Base-by-base conservation (phyloP, 2,888 invertebrate species). In the Oscheius sp. region DNA sequence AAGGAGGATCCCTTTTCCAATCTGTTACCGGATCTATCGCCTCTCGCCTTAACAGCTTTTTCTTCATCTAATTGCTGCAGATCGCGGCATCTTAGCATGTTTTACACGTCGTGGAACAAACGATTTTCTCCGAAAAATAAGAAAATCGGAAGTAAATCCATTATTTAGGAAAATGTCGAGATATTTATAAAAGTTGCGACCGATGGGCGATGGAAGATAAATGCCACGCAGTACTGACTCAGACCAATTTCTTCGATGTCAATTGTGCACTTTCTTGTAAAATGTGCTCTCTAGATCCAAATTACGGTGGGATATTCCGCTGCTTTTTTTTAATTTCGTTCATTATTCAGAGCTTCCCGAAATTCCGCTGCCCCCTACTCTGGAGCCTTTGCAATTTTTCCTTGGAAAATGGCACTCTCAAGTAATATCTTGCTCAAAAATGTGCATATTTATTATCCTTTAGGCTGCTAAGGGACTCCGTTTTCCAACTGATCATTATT, bases 321-420 rank as follows among this genome's bases (percentile, higher is more conserved):
- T 49, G 13, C 16, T 55, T 76, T 74, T 61, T 59, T 73, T 64
- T 25, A 6, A 1, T 29, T 74, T 41, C n/a, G n/a, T n/a, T n/a
- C 35, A 35, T 35, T 35, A 35, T 35, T 35, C 21, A 78, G 88
- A 79, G 35, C 75, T 84, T 43, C 85, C 86, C 12, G 81, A 81
- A 18, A 85, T 87, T 41, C 88, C 88, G 9, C 77, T 88, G 18
- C 86, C 88, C 7, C 88, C 88, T 23, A 85, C 87, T 13, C 75
- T 88, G 18, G 88, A 88, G 70, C 88, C 88, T n/a, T 80, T 88
- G 64, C 87, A 87, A 58, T 87, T 86, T 53, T 83, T 88, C 80
- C 69, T 88, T 41, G 88, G 88, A 56, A 84, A 83, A 73, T 88
- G 88, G 88, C 80, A 85, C 72, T 85, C 87, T 0, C 84, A 83